Base-by-base conservation (phyloP, 2,797 vertebrate genomes). In the Silurus aristotelis region DNA sequence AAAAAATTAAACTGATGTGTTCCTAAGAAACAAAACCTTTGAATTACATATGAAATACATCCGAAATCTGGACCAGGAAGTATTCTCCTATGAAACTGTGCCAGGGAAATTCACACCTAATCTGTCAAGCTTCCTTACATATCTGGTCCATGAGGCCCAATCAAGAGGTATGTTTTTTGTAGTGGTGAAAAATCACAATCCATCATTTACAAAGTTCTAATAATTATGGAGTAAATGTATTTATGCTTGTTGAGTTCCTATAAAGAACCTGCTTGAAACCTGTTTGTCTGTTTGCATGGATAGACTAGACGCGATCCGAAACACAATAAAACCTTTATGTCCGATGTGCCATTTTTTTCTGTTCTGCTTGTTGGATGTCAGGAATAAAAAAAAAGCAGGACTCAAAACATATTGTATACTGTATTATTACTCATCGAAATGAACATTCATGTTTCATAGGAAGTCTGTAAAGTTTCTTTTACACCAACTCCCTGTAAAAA, bases 1-100 rank as follows among this genome's bases (percentile, higher is more conserved):
- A 31, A 7, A 58, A 17, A 43, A 22, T 10, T 12, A 12, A 20
- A 10, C 5, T 58, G 7, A 31, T 19, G 9, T 13, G 75, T 31
- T 80, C 63, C 63, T 20, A 25, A 31, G 63, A 67, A 80, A 31
- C 3, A 5, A 73, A 67, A 25, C 15, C 19, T 77, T 38, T 27
- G 72, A 55, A 17, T 75, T 77, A 31, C 73, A 77, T 27, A 38
- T 60, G 75, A 77, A 77, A 60, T 77, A 60, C 56, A 5, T 7
- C 17, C 20, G 75, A 77, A 77, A 20, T 31, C 5, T 38, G 5
- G 17, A 60, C 7, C 73, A 60, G 1, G 19, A 22, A 58, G 27
- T 58, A 13, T 13, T 72, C 43, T 13, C 9, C 38, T 3, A 25
- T 52, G 6, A 56, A 2, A 75, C 0, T 19, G n/a, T 56, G 25